Conservation (phyloP, 23 tunicate species). For the Diplosoma virens region DNA sequence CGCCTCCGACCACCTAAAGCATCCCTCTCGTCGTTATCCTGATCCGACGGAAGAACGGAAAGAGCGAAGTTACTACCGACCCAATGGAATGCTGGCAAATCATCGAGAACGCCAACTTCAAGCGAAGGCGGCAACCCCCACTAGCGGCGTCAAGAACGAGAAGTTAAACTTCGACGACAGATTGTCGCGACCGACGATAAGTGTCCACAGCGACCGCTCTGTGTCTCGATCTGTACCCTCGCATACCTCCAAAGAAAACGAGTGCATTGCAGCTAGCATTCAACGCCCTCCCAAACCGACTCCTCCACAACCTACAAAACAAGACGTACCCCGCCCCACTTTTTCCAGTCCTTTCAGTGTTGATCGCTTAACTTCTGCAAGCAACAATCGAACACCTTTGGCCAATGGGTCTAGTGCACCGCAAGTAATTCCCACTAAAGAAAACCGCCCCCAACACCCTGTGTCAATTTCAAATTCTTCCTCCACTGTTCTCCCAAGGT, state of each 20-base stretch:
- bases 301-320: not conserved
- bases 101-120: constrained; percentile 15
- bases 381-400: not conserved
- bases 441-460: not conserved
- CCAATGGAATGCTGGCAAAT: constrained; percentile 42
- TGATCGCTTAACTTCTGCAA: constrained; percentile 43
- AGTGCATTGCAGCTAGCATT: too few species aligned
- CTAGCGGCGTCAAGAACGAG: not conserved
- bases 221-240: too few species aligned
- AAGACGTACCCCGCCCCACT: constrained; percentile 22
- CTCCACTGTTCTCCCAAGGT: not conserved
- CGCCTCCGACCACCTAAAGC: not conserved
- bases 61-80: constrained; percentile 54
- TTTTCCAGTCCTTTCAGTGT: constrained; percentile 47
- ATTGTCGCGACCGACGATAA: not conserved
- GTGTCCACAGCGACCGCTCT: not conserved
- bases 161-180: not conserved
- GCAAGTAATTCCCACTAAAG: not conserved
- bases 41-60: not conserved
- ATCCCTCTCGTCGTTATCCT: not conserved
- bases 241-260: too few species aligned
- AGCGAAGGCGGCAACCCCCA: not conserved
- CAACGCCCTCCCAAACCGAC: not conserved
- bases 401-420: not conserved
- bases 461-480: not conserved